Evolutionary conservation across 2,888 invertebrate species (phyloP).

Genomic region (Allophyes oxyacanthae): DNA sequence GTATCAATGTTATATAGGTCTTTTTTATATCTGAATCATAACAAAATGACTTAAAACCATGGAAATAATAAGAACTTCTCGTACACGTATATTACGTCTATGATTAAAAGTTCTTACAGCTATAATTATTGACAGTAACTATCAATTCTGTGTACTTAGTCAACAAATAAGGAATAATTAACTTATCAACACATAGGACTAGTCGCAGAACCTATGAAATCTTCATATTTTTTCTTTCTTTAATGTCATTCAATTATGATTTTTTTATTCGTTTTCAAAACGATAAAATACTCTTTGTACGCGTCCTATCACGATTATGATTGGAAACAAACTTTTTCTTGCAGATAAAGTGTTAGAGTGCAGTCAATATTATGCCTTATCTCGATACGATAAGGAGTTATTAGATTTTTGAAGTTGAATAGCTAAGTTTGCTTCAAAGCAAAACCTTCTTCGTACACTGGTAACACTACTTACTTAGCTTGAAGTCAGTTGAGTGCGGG

Average conservation of each 20-base stretch:
- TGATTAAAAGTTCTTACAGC: background rate
- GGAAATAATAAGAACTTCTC: too few species aligned
- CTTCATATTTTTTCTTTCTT: slow-evolving; percentile 54
- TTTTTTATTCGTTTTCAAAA: slow-evolving; percentile 68
- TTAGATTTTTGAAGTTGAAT: slow-evolving; percentile 7
- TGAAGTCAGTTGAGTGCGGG: slow-evolving; percentile 66
- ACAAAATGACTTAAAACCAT: slow-evolving; percentile 6
- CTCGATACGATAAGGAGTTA: slow-evolving; percentile 12
- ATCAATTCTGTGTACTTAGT: slow-evolving; percentile 12
- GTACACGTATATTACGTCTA: too few species aligned
- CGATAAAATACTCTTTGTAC: slow-evolving; percentile 72
- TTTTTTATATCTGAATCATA: slow-evolving; percentile 16
- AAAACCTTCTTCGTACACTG: slow-evolving; percentile 69
- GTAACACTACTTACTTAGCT: slow-evolving; percentile 62
- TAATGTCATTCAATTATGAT: slow-evolving; percentile 68
- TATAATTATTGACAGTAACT: slow-evolving; percentile 5
- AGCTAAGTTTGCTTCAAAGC: slow-evolving; percentile 31
- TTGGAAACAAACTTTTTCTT: slow-evolving; percentile 46
- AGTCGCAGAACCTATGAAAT: slow-evolving; percentile 64
- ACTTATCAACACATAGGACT: slow-evolving; percentile 52
- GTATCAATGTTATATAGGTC: slow-evolving; percentile 7
- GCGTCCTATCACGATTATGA: slow-evolving; percentile 70
- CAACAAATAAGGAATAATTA: slow-evolving; percentile 40
- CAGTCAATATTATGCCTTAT: slow-evolving; percentile 32
- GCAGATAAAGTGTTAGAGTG: slow-evolving; percentile 2